Evolutionary conservation across 2,888 invertebrate genomes (phyloP).

Genomic region (Volucella inflata): DNA sequence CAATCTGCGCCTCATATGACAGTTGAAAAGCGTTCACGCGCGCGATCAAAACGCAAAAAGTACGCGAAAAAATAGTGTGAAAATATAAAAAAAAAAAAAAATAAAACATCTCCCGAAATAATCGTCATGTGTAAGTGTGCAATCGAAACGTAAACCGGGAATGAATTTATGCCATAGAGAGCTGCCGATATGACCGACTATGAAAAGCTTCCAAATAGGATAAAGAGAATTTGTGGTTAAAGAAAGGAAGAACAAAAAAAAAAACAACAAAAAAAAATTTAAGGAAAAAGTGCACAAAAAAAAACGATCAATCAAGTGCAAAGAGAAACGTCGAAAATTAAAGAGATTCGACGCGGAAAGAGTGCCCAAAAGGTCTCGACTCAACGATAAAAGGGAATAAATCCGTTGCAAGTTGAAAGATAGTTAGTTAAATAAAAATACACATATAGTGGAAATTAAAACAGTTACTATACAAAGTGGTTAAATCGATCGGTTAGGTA

Average conservation of each 20-base stretch:
- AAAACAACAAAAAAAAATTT: not conserved
- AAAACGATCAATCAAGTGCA: not conserved
- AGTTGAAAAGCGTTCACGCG: constrained; percentile 48
- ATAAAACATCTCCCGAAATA: constrained; percentile 15
- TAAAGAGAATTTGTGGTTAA: constrained; percentile 20
- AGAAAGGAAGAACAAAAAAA: not conserved
- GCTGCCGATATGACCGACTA: not conserved
- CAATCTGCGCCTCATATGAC: constrained; percentile 27
- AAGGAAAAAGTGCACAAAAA: not conserved
- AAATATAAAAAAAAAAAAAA: not conserved
- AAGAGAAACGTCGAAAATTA: too few species aligned
- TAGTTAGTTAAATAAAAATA: too few species aligned
- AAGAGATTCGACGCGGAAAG: too few species aligned
- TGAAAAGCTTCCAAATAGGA: constrained; percentile 5
- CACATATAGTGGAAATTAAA: too few species aligned
- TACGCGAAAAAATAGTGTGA: too few species aligned
- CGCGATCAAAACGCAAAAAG: constrained; percentile 40
- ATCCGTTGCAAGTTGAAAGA: too few species aligned
- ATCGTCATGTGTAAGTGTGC: constrained; percentile 27
- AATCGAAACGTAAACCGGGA: constrained; percentile 26
- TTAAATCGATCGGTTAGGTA: too few species aligned
- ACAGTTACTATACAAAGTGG: too few species aligned
- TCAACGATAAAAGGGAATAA: too few species aligned
- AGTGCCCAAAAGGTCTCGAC: too few species aligned
- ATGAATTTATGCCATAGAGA: constrained; percentile 17